phyloP scores from a whole-genome alignment of 2,888 invertebrate species.

The Agonopterix heracliana region DNA sequence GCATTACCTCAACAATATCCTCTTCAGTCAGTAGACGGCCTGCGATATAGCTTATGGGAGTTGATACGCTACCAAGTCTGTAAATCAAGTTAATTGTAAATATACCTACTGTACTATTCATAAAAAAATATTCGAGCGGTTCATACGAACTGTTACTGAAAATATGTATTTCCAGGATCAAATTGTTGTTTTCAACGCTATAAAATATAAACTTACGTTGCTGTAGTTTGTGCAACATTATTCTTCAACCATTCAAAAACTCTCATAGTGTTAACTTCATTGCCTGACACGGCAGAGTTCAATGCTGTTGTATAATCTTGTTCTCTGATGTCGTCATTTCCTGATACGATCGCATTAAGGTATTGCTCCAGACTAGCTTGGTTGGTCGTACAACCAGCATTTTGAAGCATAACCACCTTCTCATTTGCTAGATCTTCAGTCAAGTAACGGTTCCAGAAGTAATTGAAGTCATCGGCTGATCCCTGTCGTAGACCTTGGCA shows the following conservation, averaged over 20 bases:
- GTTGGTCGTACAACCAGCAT: slow-evolving; percentile 81
- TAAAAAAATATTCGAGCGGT: neutral
- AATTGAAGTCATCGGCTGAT: slow-evolving; percentile 77
- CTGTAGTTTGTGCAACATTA: slow-evolving; percentile 30
- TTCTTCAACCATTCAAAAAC: slow-evolving; percentile 71
- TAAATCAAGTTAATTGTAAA: slow-evolving; percentile 1
- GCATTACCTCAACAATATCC: slow-evolving; percentile 44
- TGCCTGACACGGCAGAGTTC: slow-evolving; percentile 68
- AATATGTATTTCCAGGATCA: neutral
- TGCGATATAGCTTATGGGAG: slow-evolving; percentile 43
- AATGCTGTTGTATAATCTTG: slow-evolving; percentile 60
- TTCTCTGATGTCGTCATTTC: slow-evolving; percentile 42
- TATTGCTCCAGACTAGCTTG: slow-evolving; percentile 39
- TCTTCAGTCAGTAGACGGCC: slow-evolving; percentile 43
- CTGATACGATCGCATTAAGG: slow-evolving; percentile 40
- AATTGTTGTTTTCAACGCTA: neutral
- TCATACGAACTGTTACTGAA: no score
- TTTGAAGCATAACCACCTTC: slow-evolving; percentile 78
- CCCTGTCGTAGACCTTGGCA: slow-evolving; percentile 83
- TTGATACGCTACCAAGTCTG: slow-evolving; percentile 42
- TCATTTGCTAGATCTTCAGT: slow-evolving; percentile 79
- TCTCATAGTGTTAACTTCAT: slow-evolving; percentile 72
- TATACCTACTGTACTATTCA: slow-evolving; percentile 1
- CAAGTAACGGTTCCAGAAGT: slow-evolving; percentile 78
- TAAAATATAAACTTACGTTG: slow-evolving; percentile 29